Percentiles rank a stretch among this genome's conserved stretches.
phyloP scores from a whole-genome alignment of 2,797 vertebrate species.

The Dromococcyx pavoninus region DNA sequence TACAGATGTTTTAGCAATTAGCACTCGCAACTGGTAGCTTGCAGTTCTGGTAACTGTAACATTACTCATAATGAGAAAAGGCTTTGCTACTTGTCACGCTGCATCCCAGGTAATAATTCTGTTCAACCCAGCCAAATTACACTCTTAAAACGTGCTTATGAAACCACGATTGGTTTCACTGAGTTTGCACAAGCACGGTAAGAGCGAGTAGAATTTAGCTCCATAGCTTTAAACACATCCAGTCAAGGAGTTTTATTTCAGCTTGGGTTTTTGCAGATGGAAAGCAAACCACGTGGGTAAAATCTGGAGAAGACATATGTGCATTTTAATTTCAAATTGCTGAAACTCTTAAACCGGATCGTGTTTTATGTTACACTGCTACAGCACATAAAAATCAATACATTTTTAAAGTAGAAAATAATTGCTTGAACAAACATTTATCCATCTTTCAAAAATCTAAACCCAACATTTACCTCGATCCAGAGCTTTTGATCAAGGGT shows the following conservation, averaged over 20 bases:
- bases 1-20: slow-evolving; percentile 72
- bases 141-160: slow-evolving; percentile 21
- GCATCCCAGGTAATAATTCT: slow-evolving; percentile 65
- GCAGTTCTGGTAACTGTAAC: slow-evolving; percentile 56
- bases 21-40: slow-evolving; percentile 54
- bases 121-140: slow-evolving; percentile 41
- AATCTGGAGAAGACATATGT: slow-evolving; percentile 38
- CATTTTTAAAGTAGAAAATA: background rate
- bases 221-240: slow-evolving; percentile 41
- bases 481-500: slow-evolving; percentile 85
- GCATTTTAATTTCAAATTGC: slow-evolving; percentile 11
- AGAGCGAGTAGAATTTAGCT: background rate
- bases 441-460: background rate
- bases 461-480: slow-evolving; percentile 80
- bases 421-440: background rate
- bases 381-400: background rate
- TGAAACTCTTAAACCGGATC: background rate
- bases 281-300: background rate
- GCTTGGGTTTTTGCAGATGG: slow-evolving; percentile 16
- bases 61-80: slow-evolving; percentile 61
- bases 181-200: background rate
- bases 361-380: background rate
- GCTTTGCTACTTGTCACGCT: slow-evolving; percentile 37
- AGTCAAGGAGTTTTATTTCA: slow-evolving; percentile 55
- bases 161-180: background rate